A percentile compares a stretch with the other conserved stretches of the same genome.
Evolutionary conservation across 1,140 invertebrate genomes (phyloP).

Genomic region (Drosophila auraria): DNA sequence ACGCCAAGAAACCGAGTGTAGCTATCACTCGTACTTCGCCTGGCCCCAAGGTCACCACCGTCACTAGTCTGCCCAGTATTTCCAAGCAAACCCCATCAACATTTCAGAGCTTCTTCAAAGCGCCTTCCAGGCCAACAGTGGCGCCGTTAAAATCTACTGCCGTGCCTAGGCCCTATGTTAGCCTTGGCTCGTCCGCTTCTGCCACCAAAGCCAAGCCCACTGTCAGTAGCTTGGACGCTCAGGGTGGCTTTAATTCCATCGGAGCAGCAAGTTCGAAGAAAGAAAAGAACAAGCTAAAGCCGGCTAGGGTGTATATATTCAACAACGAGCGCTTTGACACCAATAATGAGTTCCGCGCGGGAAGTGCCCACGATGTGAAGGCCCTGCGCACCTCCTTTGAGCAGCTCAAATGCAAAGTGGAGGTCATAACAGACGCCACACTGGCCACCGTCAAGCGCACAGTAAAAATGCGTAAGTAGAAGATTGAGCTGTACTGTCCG

Average conservation of each 20-base stretch:
- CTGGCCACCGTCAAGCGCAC: slow-evolving; percentile 50
- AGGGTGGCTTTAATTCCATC: slow-evolving; percentile 8
- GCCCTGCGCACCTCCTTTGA: slow-evolving; percentile 52
- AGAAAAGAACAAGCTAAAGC: slow-evolving; percentile 56
- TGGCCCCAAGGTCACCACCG: neutral
- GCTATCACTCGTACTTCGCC: slow-evolving; percentile 46
- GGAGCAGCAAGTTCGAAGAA: neutral
- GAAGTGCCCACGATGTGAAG: slow-evolving; percentile 71
- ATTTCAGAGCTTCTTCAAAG: slow-evolving; percentile 10
- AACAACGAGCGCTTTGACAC: slow-evolving; percentile 74
- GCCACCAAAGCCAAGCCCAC: slow-evolving; percentile 26
- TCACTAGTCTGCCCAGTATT: slow-evolving; percentile 10
- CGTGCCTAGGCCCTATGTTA: slow-evolving; percentile 26
- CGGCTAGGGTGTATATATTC: slow-evolving; percentile 74
- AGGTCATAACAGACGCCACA: slow-evolving; percentile 64
- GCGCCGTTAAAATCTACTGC: slow-evolving; percentile 1
- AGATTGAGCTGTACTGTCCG: neutral
- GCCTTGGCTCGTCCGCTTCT: slow-evolving; percentile 15
- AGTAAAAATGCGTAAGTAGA: slow-evolving; percentile 65
- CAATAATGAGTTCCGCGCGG: slow-evolving; percentile 57
- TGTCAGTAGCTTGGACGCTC: slow-evolving; percentile 30
- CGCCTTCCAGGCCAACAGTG: neutral
- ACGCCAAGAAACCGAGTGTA: slow-evolving; percentile 37
- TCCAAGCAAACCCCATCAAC: slow-evolving; percentile 6
- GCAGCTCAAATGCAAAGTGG: slow-evolving; percentile 64